Base-by-base conservation (phyloP, 2,888 invertebrate genomes). In the Chaetogeoica ovagalla region DNA sequence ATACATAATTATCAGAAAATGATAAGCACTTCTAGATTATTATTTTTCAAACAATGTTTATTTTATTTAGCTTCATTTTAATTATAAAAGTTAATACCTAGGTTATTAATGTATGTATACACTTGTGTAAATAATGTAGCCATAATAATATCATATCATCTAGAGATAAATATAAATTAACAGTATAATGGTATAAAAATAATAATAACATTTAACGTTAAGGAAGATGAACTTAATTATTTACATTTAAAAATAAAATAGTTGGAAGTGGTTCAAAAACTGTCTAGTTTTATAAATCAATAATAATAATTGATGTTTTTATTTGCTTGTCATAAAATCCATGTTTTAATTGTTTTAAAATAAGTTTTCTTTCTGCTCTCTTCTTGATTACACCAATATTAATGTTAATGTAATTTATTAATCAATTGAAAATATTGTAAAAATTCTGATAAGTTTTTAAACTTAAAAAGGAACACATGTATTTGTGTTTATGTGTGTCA, bases 211-310 rank as follows among this genome's bases (percentile, higher is more conserved):
- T 60, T 60, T 60, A 60, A 60, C 21, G 23, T 60, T 13, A 11
- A 59, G 11, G 8, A 60, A 60, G 23, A 23, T 60, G 9, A 23
- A 60, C 15, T 59, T 59, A 59, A 59, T 59, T 59, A 59, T 59
- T 59, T 59, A 59, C 21, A 59, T 59, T 59, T 59, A 59, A 59
- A 59, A 59, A 59, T 59, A 59, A 59, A 59, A 21, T 23, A 60
- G 23, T 60, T 60, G 60, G 60, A 60, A 60, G 60, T 60, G 13
- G 60, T 60, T 60, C 60, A 60, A 60, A 21, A 60, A 23, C 23
- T 23, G 9, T 60, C 60, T 59, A 60, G 23, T 59, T 59, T 23
- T 60, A 21, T 21, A 23, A 60, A 60, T 5, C 23, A 23, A 60
- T 60, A 23, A 60, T 23, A 60, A 60, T 60, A 60, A 60, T 55